phyloP scores from a whole-genome alignment of 2,888 invertebrate genomes.

The Aphidoletes aphidimyza region DNA sequence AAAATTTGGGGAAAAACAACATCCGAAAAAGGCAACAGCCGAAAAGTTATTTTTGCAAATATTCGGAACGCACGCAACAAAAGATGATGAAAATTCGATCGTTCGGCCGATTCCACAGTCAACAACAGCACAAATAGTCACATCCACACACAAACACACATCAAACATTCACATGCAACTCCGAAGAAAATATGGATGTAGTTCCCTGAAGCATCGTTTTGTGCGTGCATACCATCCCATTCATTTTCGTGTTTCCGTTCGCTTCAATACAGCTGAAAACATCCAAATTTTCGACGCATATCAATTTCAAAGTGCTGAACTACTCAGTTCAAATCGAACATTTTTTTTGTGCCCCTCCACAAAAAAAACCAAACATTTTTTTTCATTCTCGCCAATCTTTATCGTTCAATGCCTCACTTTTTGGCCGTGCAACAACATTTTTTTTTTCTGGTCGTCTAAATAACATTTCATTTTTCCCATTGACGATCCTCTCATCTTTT shows the following conservation, averaged over 20 bases:
- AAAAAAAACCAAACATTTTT: too few relatives aligned
- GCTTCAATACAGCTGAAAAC: too few relatives aligned
- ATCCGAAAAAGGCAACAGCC: not conserved
- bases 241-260: too few relatives aligned
- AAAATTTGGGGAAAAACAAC: not conserved
- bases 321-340: too few relatives aligned
- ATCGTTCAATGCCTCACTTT: not conserved
- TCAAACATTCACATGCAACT: too few relatives aligned
- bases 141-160: too few relatives aligned
- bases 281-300: too few relatives aligned
- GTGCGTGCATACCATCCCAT: too few relatives aligned
- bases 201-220: too few relatives aligned
- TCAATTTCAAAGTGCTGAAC: too few relatives aligned
- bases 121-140: not conserved
- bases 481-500: conserved; percentile 31
- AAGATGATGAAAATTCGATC: not conserved
- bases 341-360: not conserved
- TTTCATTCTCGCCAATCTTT: not conserved
- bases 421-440: not conserved
- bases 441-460: too few relatives aligned
- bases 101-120: not conserved
- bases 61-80: not conserved
- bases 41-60: conserved; percentile 2
- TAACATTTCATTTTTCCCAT: conserved; percentile 36
- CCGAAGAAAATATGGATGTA: too few relatives aligned